A percentile compares a stretch with the other conserved stretches of the same genome.
These are phyloP conservation scores for Mesopsocus fuscifrons DNA, from an alignment of 2,888 invertebrate species.

Conservation along the genomic window DNA sequence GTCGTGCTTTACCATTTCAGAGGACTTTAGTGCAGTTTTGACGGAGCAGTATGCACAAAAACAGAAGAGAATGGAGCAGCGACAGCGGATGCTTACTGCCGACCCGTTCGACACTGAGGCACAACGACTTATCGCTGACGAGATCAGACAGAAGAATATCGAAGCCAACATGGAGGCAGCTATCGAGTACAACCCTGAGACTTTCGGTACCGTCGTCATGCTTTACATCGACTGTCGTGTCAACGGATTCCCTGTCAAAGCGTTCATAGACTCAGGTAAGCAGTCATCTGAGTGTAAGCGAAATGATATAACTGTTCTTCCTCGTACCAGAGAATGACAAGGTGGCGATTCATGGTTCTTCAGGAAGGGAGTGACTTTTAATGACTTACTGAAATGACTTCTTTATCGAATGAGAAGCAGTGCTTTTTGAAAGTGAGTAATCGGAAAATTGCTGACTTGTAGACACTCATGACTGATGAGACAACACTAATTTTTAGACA, in stretches of 20 bases:
- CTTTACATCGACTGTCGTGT: slow-evolving; percentile 92
- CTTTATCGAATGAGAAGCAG: too few relatives aligned
- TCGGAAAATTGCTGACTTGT: too few relatives aligned
- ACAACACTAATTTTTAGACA: too few relatives aligned
- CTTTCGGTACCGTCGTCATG: slow-evolving; percentile 95
- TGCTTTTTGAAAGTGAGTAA: too few relatives aligned
- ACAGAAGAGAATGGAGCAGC: slow-evolving; percentile 63
- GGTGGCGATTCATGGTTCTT: too few relatives aligned
- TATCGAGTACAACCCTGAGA: slow-evolving; percentile 96
- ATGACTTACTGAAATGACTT: too few relatives aligned
- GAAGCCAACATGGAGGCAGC: slow-evolving; percentile 98
- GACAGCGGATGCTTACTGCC: slow-evolving; percentile 73
- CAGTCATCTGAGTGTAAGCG: too few relatives aligned
- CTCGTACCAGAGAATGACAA: too few relatives aligned
- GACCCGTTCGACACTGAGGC: slow-evolving; percentile 94
- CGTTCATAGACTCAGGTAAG: slow-evolving; percentile 88
- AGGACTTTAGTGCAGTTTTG: slow-evolving; percentile 58
- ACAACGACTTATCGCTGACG: slow-evolving; percentile 86
- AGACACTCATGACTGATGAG: too few relatives aligned
- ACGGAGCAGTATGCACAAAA: slow-evolving; percentile 65
- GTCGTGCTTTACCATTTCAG: slow-evolving; percentile 26
- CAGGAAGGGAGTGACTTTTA: too few relatives aligned
- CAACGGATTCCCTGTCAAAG: slow-evolving; percentile 91
- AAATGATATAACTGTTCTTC: too few relatives aligned
- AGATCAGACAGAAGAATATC: slow-evolving; percentile 88